Conservation (phyloP, 2,888 invertebrate species). For the Epicampocera succincta region DNA sequence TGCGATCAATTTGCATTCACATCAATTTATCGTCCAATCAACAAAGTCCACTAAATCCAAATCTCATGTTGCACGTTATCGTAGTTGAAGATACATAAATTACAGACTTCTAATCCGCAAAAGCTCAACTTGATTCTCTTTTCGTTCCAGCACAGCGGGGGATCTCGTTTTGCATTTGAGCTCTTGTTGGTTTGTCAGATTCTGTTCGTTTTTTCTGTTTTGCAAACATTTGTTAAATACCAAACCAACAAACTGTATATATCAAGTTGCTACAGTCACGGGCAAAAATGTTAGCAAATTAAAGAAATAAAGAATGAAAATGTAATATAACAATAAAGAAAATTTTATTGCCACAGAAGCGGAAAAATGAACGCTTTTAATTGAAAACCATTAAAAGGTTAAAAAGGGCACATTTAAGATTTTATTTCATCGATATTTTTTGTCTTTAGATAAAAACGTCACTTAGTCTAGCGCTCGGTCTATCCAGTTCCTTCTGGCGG, state of each 20-base stretch:
- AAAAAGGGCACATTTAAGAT: no score
- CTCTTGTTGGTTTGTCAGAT: constrained; percentile 31
- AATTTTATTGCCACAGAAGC: no score
- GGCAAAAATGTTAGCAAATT: no score
- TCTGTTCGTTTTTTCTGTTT: constrained; percentile 19
- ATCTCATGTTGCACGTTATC: constrained; percentile 51
- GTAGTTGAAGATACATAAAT: constrained; percentile 47
- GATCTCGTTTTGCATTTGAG: constrained; percentile 45
- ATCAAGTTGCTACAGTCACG: constrained; percentile 10
- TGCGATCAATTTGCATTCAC: constrained; percentile 42
- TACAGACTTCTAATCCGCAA: constrained; percentile 25
- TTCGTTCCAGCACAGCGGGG: constrained; percentile 39
- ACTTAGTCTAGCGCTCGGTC: no score
- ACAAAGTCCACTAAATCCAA: constrained; percentile 38
- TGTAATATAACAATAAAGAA: no score
- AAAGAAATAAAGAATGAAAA: no score
- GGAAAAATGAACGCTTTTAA: no score
- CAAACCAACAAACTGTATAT: constrained; percentile 8
- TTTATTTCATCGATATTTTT: no score
- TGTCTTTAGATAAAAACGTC: no score
- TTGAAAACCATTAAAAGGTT: no score
- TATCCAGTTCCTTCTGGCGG: no score
- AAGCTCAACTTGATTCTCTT: constrained; percentile 25
- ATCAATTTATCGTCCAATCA: constrained; percentile 55
- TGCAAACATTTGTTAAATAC: constrained; percentile 37